Evolutionary conservation across 2,797 vertebrate genomes (phyloP), one percentile per base, ranked within the genome.

Genomic region (Macroramphosus scolopax): DNA sequence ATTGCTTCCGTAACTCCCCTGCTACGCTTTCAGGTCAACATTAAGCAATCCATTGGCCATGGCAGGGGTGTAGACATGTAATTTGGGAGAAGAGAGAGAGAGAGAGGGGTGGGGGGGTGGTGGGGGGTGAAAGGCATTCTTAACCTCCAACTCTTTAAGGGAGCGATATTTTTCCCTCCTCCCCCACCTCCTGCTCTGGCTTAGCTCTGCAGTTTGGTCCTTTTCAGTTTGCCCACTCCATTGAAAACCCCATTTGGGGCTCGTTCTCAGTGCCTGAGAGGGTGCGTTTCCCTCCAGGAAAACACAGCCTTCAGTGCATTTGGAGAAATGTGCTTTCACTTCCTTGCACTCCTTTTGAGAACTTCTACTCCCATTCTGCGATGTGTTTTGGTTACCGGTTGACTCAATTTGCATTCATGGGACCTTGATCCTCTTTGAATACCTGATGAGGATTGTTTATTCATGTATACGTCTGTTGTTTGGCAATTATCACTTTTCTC

Each of bases 141-240:
- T 80, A 88, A 88, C 81, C 81, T 81, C 87, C 65, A 81, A 62
- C 81, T 85, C 81, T 85, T 88, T 85, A 90, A 87, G 89, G 75
- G 75, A 87, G 82, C 83, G 85, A 85, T 88, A 89, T 90, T 88
- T 86, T 64, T 59, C 78, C 72, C 63, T 75, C 81, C 75, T 75
- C 76, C 72, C 70, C 81, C 81, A 71, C 66, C 82, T 81, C 82
- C 78, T 58, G 26, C 84, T 83, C 78, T 72, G 82, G 77, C 79
- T 88, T 72, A 82, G 78, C 57, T 78, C 68, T 65, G 88, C 82
- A 85, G 84, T 89, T 87, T 78, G 88, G 78, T 64, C 73, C 80
- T 85, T 90, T 91, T 92, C 88, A 91, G 77, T 89, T 87, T 87
- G 85, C 82, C 87, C 80, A 78, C 77, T 90, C 88, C 85, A 87